These are phyloP conservation scores for Rhopalosiphum nymphaeae DNA, from an alignment of 2,888 invertebrate species.

Conservation along the genomic window DNA sequence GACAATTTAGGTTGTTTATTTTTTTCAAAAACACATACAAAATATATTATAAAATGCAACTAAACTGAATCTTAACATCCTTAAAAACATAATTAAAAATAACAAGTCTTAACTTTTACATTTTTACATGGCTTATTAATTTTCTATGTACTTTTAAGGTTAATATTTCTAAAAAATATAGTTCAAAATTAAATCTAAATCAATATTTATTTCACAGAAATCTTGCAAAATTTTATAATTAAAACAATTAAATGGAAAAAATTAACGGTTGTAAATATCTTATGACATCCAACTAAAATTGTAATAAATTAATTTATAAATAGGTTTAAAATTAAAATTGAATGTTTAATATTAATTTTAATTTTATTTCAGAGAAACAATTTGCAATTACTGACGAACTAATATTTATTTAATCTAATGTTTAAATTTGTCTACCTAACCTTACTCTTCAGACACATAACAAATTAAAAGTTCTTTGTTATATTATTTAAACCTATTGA, in stretches of 20 bases:
- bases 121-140: background rate
- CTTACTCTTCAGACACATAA: background rate
- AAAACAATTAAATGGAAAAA: background rate
- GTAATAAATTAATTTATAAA: background rate
- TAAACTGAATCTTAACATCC: background rate
- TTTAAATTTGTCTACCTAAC: background rate
- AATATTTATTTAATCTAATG: background rate
- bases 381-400: background rate
- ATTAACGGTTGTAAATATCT: background rate
- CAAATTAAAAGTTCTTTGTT: background rate
- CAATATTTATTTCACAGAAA: background rate
- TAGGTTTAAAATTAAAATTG: background rate
- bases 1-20: background rate
- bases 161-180: background rate
- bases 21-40: conserved; percentile 5
- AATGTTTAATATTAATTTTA: background rate
- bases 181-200: background rate
- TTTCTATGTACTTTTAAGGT: background rate
- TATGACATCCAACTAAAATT: background rate
- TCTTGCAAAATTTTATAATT: background rate
- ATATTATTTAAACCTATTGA: background rate
- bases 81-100: background rate
- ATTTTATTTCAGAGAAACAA: background rate
- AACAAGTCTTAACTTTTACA: background rate
- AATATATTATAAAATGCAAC: background rate